Conservation (phyloP, 2,888 invertebrate species). For the Ceriagrion tenellum region DNA sequence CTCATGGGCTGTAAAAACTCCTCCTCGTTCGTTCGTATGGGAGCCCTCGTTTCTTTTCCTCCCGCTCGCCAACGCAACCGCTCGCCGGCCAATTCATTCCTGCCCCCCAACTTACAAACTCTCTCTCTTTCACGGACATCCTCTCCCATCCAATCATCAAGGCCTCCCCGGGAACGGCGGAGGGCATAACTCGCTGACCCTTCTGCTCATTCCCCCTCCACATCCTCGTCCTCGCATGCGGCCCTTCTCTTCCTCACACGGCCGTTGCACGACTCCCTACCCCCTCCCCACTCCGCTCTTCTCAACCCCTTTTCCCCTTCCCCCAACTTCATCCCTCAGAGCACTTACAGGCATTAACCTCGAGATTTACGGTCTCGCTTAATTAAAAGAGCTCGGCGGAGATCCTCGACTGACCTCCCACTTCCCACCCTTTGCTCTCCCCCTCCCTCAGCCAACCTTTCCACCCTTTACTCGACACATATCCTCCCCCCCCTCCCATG, state of each 20-base stretch:
- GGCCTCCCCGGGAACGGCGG: background rate
- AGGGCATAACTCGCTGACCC: slow-evolving; percentile 3
- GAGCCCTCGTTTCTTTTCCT: background rate
- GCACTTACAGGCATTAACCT: slow-evolving; percentile 58
- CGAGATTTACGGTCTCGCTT: slow-evolving; percentile 64
- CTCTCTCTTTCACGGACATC: background rate
- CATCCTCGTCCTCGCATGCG: background rate
- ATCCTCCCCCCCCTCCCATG: too few species aligned
- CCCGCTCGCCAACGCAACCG: background rate
- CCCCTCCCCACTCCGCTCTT: background rate
- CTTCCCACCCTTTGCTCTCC: background rate
- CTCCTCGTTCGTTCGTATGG: background rate
- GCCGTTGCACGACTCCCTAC: background rate
- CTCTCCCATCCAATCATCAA: slow-evolving; percentile 17
- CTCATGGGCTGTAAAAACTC: background rate
- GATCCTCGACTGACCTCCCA: slow-evolving; percentile 49
- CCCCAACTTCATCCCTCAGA: background rate
- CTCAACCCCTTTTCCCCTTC: background rate
- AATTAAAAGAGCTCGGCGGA: slow-evolving; percentile 46
- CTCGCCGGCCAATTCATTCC: background rate
- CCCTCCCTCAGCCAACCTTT: background rate
- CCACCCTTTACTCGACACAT: background rate
- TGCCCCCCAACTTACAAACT: too few species aligned
- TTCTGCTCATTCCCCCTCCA: background rate
- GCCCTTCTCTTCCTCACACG: background rate